Evolutionary conservation across 2,888 invertebrate genomes (phyloP).

Genomic region (Keiferia lycopersicella): DNA sequence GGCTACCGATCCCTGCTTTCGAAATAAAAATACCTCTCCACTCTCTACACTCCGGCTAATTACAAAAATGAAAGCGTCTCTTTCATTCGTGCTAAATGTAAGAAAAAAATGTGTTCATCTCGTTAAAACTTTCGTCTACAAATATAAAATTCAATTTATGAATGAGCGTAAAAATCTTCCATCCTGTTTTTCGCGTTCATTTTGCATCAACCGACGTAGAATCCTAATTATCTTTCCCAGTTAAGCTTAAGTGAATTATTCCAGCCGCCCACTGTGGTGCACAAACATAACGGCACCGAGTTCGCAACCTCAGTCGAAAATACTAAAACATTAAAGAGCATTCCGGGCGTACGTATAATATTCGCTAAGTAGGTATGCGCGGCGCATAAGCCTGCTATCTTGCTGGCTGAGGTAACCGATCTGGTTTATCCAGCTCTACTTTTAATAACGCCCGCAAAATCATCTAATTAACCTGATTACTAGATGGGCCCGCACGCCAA

Average conservation of each 20-base stretch:
- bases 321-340: constrained; percentile 80
- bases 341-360: constrained; percentile 74
- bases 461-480: constrained; percentile 79
- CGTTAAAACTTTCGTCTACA: constrained; percentile 76
- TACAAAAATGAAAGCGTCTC: constrained; percentile 56
- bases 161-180: constrained; percentile 77
- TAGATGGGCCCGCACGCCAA: constrained; percentile 60
- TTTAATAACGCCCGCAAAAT: constrained; percentile 79
- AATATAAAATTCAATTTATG: constrained; percentile 80
- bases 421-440: constrained; percentile 75
- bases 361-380: constrained; percentile 71
- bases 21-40: constrained; percentile 38
- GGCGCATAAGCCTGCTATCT: constrained; percentile 74
- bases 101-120: constrained; percentile 66
- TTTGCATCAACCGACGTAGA: constrained; percentile 79
- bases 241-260: constrained; percentile 82
- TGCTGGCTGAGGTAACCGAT: constrained; percentile 66
- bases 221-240: constrained; percentile 81
- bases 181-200: constrained; percentile 78
- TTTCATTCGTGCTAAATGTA: constrained; percentile 61
- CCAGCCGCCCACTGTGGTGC: constrained; percentile 76
- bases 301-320: constrained; percentile 80
- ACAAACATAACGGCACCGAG: constrained; percentile 77
- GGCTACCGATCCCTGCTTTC: constrained; percentile 35
- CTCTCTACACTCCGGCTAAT: constrained; percentile 46